Conservation (phyloP, 1,140 invertebrate genomes). For the Drosophila lacteicornis region DNA sequence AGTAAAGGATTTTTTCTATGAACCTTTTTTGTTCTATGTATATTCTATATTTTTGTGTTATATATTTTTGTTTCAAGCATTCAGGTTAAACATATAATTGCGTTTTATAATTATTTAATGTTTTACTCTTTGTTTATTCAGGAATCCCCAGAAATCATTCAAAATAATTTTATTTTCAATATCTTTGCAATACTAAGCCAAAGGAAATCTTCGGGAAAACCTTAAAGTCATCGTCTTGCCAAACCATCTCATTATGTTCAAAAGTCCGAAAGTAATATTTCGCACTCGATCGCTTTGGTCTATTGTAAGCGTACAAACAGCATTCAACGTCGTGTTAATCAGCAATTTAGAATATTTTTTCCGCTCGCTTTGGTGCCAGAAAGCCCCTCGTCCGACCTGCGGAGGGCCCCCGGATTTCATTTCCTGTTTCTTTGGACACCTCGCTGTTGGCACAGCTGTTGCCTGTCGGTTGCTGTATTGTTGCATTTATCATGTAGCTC, state of each 20-base stretch:
- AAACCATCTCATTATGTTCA: constrained; percentile 49
- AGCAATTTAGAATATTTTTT: constrained; percentile 81
- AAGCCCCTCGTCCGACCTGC: constrained; percentile 13
- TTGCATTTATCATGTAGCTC: constrained; percentile 76
- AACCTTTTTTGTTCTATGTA: too few species aligned
- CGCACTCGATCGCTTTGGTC: constrained; percentile 22
- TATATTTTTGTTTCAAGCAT: too few species aligned
- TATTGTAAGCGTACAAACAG: constrained; percentile 35
- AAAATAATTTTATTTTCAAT: neutral
- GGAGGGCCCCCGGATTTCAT: constrained; percentile 53
- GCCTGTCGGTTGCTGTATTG: constrained; percentile 42
- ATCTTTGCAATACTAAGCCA: constrained; percentile 8
- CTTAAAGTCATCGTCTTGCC: constrained; percentile 27
- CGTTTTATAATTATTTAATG: neutral
- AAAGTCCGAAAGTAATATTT: constrained; percentile 19
- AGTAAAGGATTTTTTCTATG: too few species aligned
- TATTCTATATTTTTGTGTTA: too few species aligned
- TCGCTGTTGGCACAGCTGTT: constrained; percentile 69
- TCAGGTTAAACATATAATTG: neutral
- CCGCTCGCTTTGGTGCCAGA: constrained; percentile 27
- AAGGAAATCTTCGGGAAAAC: constrained; percentile 9
- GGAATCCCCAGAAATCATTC: constrained; percentile 1
- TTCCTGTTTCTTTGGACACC: constrained; percentile 66
- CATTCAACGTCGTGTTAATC: constrained; percentile 69
- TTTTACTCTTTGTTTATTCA: too few species aligned